Base-by-base conservation (phyloP, 2,113 vertebrate genomes). In the Pandion haliaetus region DNA sequence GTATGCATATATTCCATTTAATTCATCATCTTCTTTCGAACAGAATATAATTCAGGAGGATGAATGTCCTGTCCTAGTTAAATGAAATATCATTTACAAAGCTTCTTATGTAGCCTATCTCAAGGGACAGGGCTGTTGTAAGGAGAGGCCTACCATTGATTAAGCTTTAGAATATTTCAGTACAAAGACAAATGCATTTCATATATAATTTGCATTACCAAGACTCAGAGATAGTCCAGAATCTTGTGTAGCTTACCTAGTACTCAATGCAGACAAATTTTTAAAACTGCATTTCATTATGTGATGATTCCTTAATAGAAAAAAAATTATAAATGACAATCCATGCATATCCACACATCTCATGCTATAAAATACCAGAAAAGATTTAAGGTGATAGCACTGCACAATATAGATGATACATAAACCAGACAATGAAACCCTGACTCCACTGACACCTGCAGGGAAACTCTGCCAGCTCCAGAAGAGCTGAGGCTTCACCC, bases 71-170 rank as follows among this genome's bases (percentile, higher is more conserved):
- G 87, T 93, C 72, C n/a, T 90, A 96, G 77, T 93, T 65, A 95
- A 97, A 91, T 50, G 49, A 96, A 95, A 73, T 95, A 93, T 86
- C 54, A 96, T 95, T 97, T 96, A 95, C 77, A 96, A 96, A 93
- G 25, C 61, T 96, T 91, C 74, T 86, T 95, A 91, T 28, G 42
- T 59, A 92, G 90, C n/a, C 58, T 96, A 72, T 94, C 69, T 93
- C 90, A 45, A 92, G 90, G 88, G 83, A 92, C 31, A 91, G 14
- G 71, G n/a, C 66, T 96, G 61, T 95, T 95, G 57, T 71, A 80
- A 96, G 63, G 71, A 88, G 32, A 96, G n/a, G 52, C 18, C 66
- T 90, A 74, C 12, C 18, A 94, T 70, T 96, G 73, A 97, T 91
- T 89, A 95, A 94, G 28, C n/a, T 95, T 95, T 88, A 83, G 54